phyloP scores from a whole-genome alignment of 1,140 invertebrate genomes.

The Prorops nasuta region DNA sequence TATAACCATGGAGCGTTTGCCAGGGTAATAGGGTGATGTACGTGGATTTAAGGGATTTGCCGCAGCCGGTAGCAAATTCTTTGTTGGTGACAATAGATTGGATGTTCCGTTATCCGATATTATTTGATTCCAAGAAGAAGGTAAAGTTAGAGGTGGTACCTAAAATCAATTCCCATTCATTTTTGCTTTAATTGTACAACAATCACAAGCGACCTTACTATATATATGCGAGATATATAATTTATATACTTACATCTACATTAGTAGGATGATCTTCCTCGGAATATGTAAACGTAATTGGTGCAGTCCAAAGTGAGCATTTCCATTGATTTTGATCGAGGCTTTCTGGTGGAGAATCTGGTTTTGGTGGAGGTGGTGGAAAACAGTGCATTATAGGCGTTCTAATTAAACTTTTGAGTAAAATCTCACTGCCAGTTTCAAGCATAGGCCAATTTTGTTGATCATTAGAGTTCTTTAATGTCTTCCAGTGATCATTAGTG shows the following conservation, averaged over 20 bases:
- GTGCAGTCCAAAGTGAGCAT: conserved; percentile 48
- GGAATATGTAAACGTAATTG: conserved; percentile 39
- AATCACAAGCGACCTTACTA: background rate
- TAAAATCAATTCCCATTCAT: conserved; percentile 14
- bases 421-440: conserved; percentile 31
- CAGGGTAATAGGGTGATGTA: conserved; percentile 43
- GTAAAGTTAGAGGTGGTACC: conserved; percentile 45
- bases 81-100: conserved; percentile 48
- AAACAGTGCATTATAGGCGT: conserved; percentile 31
- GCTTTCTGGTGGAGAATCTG: conserved; percentile 39
- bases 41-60: conserved; percentile 50
- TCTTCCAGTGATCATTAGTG: conserved; percentile 34
- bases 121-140: conserved; percentile 39
- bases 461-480: conserved; percentile 16
- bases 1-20: conserved; percentile 37
- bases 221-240: background rate
- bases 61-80: conserved; percentile 45
- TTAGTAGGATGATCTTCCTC: conserved; percentile 36
- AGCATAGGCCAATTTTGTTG: conserved; percentile 32
- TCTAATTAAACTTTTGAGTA: conserved; percentile 40
- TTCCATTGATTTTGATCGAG: conserved; percentile 32
- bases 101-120: conserved; percentile 23
- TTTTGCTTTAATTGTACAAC: background rate
- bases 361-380: conserved; percentile 36
- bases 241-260: conserved; percentile 34